phyloP scores from a whole-genome alignment of 1,140 invertebrate genomes.

The Chymomyza costata region DNA sequence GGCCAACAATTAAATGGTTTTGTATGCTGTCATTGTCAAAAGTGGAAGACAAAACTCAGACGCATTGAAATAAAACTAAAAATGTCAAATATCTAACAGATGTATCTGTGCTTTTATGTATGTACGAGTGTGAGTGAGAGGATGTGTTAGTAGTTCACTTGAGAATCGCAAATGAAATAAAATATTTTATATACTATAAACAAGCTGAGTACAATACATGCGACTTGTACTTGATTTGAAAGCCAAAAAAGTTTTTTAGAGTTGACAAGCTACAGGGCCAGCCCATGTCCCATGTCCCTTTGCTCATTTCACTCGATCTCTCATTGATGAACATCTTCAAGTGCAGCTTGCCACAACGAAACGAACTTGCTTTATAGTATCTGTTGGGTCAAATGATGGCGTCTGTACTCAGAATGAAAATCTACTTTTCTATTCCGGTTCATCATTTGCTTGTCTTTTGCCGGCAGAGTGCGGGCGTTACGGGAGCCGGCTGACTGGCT shows the following conservation, averaged over 20 bases:
- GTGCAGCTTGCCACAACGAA: conserved; percentile 12
- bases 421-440: conserved; percentile 40
- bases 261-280: conserved; percentile 44
- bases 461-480: conserved; percentile 22
- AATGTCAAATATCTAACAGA: conserved; percentile 53
- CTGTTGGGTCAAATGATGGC: conserved; percentile 22
- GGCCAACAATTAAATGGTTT: conserved; percentile 64
- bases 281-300: too few species aligned
- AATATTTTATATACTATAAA: conserved; percentile 49
- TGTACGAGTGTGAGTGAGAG: conserved; percentile 13
- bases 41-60: conserved; percentile 23
- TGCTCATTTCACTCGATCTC: conserved; percentile 57
- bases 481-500: conserved; percentile 6
- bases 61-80: conserved; percentile 38
- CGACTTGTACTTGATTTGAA: conserved; percentile 36
- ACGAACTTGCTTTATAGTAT: conserved; percentile 35
- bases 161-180: conserved; percentile 57
- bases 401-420: conserved; percentile 27
- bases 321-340: conserved; percentile 50
- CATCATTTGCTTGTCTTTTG: conserved; percentile 49
- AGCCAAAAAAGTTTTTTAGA: conserved; percentile 32
- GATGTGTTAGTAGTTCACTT: conserved; percentile 8
- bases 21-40: conserved; percentile 64
- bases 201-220: conserved; percentile 18
- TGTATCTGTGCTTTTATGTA: not conserved